Evolutionary conservation across 30 jellyfish, hydroid and myxozoan species (phyloP), one percentile per base, ranked within the genome.

Genomic region (Morbakka virulenta): DNA sequence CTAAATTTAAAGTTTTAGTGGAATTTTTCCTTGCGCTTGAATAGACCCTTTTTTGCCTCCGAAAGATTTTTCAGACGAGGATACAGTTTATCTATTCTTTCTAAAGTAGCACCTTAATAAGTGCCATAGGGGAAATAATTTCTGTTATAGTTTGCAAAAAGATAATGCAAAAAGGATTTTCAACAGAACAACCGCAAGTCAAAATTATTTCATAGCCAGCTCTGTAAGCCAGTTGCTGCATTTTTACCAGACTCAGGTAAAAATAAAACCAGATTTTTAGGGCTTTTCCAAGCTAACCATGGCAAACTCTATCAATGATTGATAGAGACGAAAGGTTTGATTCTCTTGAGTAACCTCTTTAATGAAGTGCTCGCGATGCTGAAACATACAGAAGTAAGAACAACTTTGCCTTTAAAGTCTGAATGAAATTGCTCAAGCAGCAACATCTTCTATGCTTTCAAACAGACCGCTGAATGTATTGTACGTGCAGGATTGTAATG

Each of bases 401-500:
- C 9, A 6, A 17, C 17, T 41, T 41, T 41, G 17, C 57, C 57
- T 6, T 41, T 17, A 41, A 41, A 41, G 17, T 41, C 57, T 9
- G 17, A 41, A 41, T 6, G 57, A 53, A 80, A 68, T 52, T 77
- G 34, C 49, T 66, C 32, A n/a, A 80, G 22, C 69, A 80, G 41
- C 66, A 80, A 64, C 28, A 67, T 63, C 51, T 80, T 77, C 57
- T 66, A 32, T 17, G 91, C 79, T 33, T 67, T 85, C n/a, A 28
- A 33, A 52, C 61, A 51, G 80, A n/a, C n/a, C n/a, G 23, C 29
- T 52, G 51, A 24, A 57, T 80, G 91, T 33, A 66, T 68, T 62
- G 34, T 66, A 85, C 91, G 68, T 50, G 86, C 29, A 20, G 77
- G 85, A 27, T 50, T 80, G 51, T 68, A 80, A 66, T 80, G 91